Conservation (phyloP, 2,888 invertebrate genomes). For the Drosophila eohydei region DNA sequence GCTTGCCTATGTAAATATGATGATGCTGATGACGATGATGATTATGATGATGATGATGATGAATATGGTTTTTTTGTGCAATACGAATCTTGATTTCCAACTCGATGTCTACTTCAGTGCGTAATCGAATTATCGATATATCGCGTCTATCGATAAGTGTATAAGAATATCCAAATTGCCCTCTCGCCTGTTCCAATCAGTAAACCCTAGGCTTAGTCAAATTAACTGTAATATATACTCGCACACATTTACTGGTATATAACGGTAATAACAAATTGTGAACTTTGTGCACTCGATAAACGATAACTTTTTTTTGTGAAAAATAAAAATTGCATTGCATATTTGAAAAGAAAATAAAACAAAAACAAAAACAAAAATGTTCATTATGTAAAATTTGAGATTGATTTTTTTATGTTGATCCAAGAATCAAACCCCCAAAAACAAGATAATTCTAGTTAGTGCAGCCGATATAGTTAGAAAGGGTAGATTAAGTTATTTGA, state of each 20-base stretch:
- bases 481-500: no score
- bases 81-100: slow-evolving; percentile 36
- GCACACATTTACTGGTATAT: slow-evolving; percentile 12
- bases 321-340: slow-evolving; percentile 51
- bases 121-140: slow-evolving; percentile 18
- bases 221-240: slow-evolving; percentile 70
- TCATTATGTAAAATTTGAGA: not conserved
- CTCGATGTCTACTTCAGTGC: not conserved
- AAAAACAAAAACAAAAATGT: not conserved
- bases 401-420: not conserved
- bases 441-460: no score
- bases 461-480: no score
- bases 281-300: slow-evolving; percentile 54
- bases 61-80: slow-evolving; percentile 58
- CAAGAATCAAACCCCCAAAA: no score
- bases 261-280: slow-evolving; percentile 34
- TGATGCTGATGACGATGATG: not conserved
- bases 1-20: slow-evolving; percentile 31
- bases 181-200: slow-evolving; percentile 28
- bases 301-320: slow-evolving; percentile 51
- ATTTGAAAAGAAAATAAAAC: slow-evolving; percentile 44
- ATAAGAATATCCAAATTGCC: not conserved
- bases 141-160: slow-evolving; percentile 24
- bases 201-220: slow-evolving; percentile 64
- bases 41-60: not conserved